Conservation (phyloP, 53 echinoderm and acorn worm species). For the Stichopus horrens region DNA sequence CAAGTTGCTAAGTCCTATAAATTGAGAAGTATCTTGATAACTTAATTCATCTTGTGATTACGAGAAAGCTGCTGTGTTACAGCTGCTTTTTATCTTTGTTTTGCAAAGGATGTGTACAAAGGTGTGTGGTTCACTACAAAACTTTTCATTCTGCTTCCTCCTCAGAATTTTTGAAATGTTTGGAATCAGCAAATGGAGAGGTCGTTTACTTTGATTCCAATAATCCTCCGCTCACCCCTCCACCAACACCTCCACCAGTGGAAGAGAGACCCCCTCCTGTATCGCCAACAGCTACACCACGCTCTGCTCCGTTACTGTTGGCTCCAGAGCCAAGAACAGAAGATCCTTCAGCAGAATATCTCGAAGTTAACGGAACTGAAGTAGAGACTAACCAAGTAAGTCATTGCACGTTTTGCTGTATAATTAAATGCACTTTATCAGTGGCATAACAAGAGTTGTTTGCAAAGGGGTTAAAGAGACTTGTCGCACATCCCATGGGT, state of each 20-base stretch:
- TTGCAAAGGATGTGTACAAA: no score
- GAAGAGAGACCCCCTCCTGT: background rate
- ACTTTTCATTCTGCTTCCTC: background rate
- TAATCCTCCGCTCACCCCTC: slow-evolving; percentile 41
- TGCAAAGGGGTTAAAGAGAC: no score
- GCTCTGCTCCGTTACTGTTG: background rate
- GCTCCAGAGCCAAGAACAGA: slow-evolving; percentile 1
- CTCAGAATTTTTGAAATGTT: slow-evolving; percentile 55
- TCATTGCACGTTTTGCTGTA: no score
- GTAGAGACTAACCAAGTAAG: background rate
- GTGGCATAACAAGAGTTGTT: no score
- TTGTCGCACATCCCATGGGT: no score
- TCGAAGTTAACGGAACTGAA: background rate
- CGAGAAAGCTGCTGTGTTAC: no score
- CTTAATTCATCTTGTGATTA: no score
- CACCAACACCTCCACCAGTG: background rate
- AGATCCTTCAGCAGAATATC: background rate
- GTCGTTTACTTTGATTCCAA: slow-evolving; percentile 51
- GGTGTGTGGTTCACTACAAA: no score
- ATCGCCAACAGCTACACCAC: background rate
- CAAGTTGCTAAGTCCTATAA: no score
- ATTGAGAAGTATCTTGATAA: no score
- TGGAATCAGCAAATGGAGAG: slow-evolving; percentile 45
- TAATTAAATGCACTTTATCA: no score
- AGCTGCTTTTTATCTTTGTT: no score